Conservation (phyloP, 1,140 invertebrate species). For the Drosophila pachea region DNA sequence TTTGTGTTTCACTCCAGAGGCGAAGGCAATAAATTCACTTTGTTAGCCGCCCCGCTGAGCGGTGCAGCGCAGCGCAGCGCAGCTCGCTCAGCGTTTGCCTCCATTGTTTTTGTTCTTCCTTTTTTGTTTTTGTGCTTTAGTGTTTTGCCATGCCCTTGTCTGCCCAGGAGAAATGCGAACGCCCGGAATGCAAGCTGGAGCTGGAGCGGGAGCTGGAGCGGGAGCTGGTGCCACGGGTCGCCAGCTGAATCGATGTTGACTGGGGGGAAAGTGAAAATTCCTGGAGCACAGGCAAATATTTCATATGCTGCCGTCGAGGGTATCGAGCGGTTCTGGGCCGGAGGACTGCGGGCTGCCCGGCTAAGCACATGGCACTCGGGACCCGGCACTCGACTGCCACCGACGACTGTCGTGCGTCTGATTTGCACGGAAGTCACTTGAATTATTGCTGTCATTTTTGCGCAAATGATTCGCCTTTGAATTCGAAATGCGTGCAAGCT, state of each 20-base stretch:
- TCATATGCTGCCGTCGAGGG: slow-evolving; percentile 41
- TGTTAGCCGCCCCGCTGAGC: slow-evolving; percentile 25
- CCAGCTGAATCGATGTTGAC: slow-evolving; percentile 30
- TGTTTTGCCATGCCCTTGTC: slow-evolving; percentile 30
- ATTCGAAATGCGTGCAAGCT: slow-evolving; percentile 13
- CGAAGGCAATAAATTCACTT: slow-evolving; percentile 69
- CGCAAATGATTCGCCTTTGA: slow-evolving; percentile 27
- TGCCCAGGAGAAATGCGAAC: slow-evolving; percentile 47
- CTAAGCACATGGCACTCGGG: neutral
- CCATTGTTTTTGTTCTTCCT: too few species aligned
- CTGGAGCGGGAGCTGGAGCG: slow-evolving; percentile 1
- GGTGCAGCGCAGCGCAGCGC: slow-evolving; percentile 7
- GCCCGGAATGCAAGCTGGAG: slow-evolving; percentile 48
- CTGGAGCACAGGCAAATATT: slow-evolving; percentile 58
- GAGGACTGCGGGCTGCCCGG: neutral
- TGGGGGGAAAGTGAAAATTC: slow-evolving; percentile 68
- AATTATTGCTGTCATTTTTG: slow-evolving; percentile 48
- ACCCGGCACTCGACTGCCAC: neutral
- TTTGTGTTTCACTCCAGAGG: slow-evolving; percentile 71
- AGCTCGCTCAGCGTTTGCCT: neutral
- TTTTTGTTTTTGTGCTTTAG: slow-evolving; percentile 4
- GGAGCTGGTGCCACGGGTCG: slow-evolving; percentile 23
- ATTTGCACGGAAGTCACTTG: slow-evolving; percentile 49
- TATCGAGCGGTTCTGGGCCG: slow-evolving; percentile 8
- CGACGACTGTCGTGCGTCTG: slow-evolving; percentile 39